These are phyloP conservation scores for Ceuthmochares aereus DNA, from an alignment of 2,113 vertebrate genomes.

Conservation along the genomic window DNA sequence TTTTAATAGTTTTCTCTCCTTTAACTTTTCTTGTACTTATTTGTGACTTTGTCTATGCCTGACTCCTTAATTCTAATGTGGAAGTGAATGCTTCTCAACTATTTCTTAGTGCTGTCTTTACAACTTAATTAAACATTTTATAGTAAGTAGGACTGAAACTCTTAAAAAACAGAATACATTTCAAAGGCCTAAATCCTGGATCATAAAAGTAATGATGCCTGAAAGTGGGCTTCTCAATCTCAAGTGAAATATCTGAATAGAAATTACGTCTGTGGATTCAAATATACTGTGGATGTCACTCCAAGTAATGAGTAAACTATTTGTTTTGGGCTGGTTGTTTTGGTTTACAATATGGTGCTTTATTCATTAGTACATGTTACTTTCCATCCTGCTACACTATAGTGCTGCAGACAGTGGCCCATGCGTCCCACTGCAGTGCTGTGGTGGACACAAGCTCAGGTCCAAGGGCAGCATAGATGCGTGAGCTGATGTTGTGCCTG, in stretches of 20 bases:
- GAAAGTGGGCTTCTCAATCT: neutral
- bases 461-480: neutral
- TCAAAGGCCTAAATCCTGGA: neutral
- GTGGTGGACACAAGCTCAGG: neutral
- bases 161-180: neutral
- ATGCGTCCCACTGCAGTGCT: rapidly evolving
- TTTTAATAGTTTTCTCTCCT: neutral
- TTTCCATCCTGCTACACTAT: neutral
- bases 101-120: neutral
- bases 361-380: neutral
- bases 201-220: neutral
- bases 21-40: neutral
- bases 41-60: neutral
- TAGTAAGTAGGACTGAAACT: neutral
- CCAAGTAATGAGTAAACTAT: neutral
- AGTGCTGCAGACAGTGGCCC: neutral
- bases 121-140: neutral
- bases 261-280: neutral
- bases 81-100: neutral
- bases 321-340: neutral
- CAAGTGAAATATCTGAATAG: neutral
- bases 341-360: neutral
- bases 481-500: neutral
- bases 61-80: neutral
- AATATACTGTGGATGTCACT: neutral